A percentile compares a stretch with the other conserved stretches of the same genome.
These are phyloP conservation scores for Crenichthys baileyi DNA, from an alignment of 2,797 vertebrate species.

Conservation along the genomic window DNA sequence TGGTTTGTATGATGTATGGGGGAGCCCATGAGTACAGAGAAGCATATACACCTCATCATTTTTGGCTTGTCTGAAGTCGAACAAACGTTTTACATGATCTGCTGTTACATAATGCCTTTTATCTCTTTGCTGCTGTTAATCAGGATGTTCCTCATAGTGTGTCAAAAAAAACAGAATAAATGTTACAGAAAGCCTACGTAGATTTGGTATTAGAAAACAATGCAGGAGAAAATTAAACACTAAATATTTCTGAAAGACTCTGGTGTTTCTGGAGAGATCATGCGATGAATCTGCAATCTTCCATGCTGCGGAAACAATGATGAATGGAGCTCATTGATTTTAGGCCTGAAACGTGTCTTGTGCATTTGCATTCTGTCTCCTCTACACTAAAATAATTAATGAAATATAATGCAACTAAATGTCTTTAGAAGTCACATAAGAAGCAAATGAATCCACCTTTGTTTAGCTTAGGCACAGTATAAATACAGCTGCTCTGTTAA, in stretches of 20 bases:
- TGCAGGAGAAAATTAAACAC: background rate
- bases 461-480: background rate
- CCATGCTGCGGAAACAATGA: slow-evolving; percentile 26
- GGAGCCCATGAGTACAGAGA: slow-evolving; percentile 3
- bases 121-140: slow-evolving; percentile 17
- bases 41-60: background rate
- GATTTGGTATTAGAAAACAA: slow-evolving; percentile 27
- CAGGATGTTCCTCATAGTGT: slow-evolving; percentile 27
- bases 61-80: slow-evolving; percentile 6
- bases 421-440: background rate
- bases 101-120: slow-evolving; percentile 5
- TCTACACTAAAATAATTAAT: background rate
- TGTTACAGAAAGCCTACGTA: slow-evolving; percentile 24
- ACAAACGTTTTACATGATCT: slow-evolving; percentile 17
- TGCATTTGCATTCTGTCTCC: background rate
- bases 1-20: background rate
- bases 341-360: background rate
- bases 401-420: background rate
- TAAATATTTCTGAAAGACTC: background rate
- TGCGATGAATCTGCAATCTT: background rate
- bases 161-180: slow-evolving; percentile 9
- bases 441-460: background rate
- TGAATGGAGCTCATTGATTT: slow-evolving; percentile 47
- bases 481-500: background rate
- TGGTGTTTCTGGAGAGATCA: background rate